These are phyloP conservation scores for Protobothrops mucrosquamatus DNA, from an alignment of 2,113 vertebrate species.

Conservation along the genomic window DNA sequence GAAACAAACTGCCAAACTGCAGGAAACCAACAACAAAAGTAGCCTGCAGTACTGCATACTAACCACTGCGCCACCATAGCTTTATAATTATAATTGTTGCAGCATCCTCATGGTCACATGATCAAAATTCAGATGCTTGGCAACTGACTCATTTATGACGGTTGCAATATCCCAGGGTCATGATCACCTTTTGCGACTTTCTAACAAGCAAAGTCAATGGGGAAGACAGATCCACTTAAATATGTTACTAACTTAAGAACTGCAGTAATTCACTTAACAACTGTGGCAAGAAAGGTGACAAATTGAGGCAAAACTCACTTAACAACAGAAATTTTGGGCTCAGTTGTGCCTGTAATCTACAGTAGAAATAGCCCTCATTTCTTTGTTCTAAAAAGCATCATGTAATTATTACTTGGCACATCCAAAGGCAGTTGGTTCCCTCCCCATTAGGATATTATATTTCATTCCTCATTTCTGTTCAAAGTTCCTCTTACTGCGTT, in stretches of 20 bases:
- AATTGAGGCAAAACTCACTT: neutral
- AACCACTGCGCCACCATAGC: too few species aligned
- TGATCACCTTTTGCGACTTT: too few species aligned
- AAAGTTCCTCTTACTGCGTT: neutral
- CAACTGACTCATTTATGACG: too few species aligned
- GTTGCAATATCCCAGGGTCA: too few species aligned
- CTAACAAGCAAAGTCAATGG: too few species aligned
- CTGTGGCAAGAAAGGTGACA: neutral
- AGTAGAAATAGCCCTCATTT: neutral
- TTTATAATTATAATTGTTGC: neutral
- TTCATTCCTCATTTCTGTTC: neutral
- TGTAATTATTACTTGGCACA: neutral
- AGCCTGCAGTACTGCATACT: too few species aligned
- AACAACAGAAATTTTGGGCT: neutral
- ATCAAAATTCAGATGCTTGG: too few species aligned
- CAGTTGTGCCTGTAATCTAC: neutral
- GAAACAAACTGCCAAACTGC: too few species aligned
- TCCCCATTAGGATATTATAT: neutral
- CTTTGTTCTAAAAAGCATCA: neutral
- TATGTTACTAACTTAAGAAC: too few species aligned
- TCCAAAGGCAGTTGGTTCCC: neutral
- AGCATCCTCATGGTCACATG: neutral
- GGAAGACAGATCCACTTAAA: too few species aligned
- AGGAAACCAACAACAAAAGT: too few species aligned
- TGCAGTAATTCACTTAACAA: too few species aligned